Percentiles rank a stretch among this genome's conserved stretches.
phyloP scores from a whole-genome alignment of 2,113 vertebrate species.

The Psittacara wagleri region DNA sequence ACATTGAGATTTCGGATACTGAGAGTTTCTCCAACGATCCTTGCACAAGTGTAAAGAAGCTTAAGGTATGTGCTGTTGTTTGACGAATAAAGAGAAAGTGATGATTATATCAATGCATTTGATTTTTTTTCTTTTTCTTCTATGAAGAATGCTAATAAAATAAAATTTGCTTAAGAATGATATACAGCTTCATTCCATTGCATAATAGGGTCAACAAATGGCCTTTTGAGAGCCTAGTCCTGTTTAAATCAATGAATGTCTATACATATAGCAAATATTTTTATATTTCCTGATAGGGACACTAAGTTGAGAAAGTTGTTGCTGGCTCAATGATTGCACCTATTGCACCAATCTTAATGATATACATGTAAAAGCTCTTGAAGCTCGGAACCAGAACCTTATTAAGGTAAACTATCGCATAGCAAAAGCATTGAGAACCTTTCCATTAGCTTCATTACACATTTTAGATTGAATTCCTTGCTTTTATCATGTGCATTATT shows the following conservation, averaged over 20 bases:
- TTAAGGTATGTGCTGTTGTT: conserved; percentile 85
- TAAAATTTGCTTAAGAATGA: neutral
- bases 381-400: neutral
- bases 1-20: conserved; percentile 96
- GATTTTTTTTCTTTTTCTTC: neutral
- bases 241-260: neutral
- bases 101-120: neutral
- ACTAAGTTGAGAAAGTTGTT: neutral
- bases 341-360: neutral
- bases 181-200: neutral
- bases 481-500: neutral
- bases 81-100: neutral
- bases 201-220: neutral
- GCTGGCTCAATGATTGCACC: neutral
- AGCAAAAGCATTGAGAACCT: neutral
- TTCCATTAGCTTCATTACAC: neutral
- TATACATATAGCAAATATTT: neutral
- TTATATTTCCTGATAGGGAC: neutral
- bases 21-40: conserved; percentile 99
- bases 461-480: neutral
- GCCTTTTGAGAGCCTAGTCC: neutral
- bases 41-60: conserved; percentile 96
- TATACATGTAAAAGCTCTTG: neutral
- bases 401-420: neutral
- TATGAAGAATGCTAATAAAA: neutral